A percentile compares a stretch with the other conserved stretches of the same genome.
Conservation (phyloP, 2,888 invertebrate species). For the Neoitamus cyanurus region DNA sequence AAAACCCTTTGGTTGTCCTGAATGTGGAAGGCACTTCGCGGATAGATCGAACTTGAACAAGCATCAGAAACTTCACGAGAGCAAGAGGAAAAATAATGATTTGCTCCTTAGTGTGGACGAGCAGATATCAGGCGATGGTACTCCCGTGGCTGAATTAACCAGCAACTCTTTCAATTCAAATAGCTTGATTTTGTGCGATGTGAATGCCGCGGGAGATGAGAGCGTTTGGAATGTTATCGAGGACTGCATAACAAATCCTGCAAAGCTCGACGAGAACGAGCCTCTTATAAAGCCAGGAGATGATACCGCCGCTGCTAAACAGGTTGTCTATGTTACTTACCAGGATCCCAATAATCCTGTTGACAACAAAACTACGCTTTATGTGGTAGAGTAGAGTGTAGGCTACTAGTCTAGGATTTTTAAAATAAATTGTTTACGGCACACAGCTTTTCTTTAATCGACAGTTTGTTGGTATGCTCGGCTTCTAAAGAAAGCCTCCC, state of each 20-base stretch:
- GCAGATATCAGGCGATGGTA: background rate
- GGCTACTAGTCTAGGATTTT: background rate
- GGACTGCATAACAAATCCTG: background rate
- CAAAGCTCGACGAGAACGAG: background rate
- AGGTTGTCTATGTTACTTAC: slow-evolving; percentile 68
- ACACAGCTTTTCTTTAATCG: background rate
- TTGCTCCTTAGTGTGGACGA: background rate
- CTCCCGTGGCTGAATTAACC: background rate
- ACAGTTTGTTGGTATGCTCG: too few species aligned
- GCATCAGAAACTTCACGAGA: slow-evolving; percentile 65
- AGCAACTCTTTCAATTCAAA: background rate
- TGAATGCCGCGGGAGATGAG: background rate
- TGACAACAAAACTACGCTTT: slow-evolving; percentile 53
- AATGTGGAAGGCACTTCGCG: slow-evolving; percentile 74
- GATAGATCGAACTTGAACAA: slow-evolving; percentile 74
- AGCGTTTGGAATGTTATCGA: slow-evolving; percentile 43
- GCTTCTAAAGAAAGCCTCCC: too few species aligned
- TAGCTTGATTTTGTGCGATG: background rate
- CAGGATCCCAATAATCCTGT: slow-evolving; percentile 67
- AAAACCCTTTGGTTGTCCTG: slow-evolving; percentile 66
- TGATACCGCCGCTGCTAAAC: slow-evolving; percentile 56
- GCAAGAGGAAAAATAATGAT: background rate
- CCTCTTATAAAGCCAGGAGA: background rate
- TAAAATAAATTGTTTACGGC: background rate
- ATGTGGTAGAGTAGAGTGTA: slow-evolving; percentile 52